These are phyloP conservation scores for Spialia ferax DNA, from an alignment of 2,888 invertebrate species.

Conservation along the genomic window DNA sequence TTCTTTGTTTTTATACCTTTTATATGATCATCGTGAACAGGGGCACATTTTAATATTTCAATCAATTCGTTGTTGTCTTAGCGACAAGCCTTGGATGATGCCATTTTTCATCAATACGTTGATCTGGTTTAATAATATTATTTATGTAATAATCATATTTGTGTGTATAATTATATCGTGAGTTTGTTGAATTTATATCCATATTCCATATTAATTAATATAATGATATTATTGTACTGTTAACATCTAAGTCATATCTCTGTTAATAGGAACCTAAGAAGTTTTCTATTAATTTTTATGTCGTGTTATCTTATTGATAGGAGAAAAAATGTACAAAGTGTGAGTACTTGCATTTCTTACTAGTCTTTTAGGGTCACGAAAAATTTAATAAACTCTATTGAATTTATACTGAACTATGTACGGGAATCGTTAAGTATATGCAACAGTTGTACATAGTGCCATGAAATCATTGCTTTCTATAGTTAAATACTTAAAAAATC, in stretches of 20 bases:
- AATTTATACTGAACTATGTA: constrained; percentile 57
- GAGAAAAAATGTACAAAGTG: constrained; percentile 80
- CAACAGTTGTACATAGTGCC: constrained; percentile 61
- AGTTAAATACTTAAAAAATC: constrained; percentile 62
- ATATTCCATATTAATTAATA: constrained; percentile 9
- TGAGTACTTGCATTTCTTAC: constrained; percentile 82
- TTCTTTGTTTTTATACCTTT: too few relatives aligned
- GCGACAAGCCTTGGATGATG: neutral
- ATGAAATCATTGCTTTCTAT: constrained; percentile 59
- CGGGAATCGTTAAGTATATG: constrained; percentile 52
- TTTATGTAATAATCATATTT: constrained; percentile 39
- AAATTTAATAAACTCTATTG: constrained; percentile 59
- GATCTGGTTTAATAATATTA: constrained; percentile 42
- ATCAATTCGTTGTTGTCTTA: too few relatives aligned
- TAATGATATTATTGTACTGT: constrained; percentile 57
- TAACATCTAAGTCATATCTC: constrained; percentile 83
- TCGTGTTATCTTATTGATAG: constrained; percentile 84
- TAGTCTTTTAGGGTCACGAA: constrained; percentile 84
- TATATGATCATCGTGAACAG: too few relatives aligned
- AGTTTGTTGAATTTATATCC: constrained; percentile 37
- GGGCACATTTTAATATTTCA: too few relatives aligned
- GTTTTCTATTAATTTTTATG: constrained; percentile 78
- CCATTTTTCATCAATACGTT: constrained; percentile 8
- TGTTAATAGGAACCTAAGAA: constrained; percentile 68
- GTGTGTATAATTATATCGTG: constrained; percentile 44